Conservation (phyloP, 1,140 invertebrate genomes). For the Anthonomus grandis region DNA sequence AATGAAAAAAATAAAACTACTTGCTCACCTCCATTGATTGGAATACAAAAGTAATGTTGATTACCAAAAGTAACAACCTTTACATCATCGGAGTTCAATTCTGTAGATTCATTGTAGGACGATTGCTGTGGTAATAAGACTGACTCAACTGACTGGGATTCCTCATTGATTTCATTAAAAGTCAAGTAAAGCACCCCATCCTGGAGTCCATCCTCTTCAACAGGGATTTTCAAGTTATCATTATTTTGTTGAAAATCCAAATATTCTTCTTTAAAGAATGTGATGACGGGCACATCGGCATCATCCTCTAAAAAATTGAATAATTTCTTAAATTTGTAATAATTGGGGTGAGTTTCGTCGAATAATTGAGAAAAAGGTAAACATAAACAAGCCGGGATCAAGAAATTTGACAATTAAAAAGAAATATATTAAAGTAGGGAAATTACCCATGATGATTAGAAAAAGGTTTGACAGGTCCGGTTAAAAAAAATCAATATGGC, state of each 20-base stretch:
- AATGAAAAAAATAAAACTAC: neutral
- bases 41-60: constrained; percentile 27
- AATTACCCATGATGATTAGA: constrained; percentile 36
- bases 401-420: constrained; percentile 21
- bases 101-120: constrained; percentile 4
- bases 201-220: constrained; percentile 1
- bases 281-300: constrained; percentile 1
- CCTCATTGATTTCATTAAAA: constrained; percentile 13
- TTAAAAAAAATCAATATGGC: neutral
- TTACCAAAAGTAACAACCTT: constrained; percentile 32
- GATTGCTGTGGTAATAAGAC: constrained; percentile 1
- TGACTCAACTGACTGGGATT: constrained; percentile 12
- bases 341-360: neutral
- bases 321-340: neutral
- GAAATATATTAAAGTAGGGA: constrained; percentile 26
- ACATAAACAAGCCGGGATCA: neutral
- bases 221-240: neutral
- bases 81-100: constrained; percentile 17
- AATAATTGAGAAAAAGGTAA: constrained; percentile 20
- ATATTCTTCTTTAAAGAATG: constrained; percentile 11
- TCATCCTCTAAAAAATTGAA: constrained; percentile 13
- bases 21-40: constrained; percentile 13
- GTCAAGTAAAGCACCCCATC: constrained; percentile 29
- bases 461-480: constrained; percentile 4
- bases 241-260: no score